A percentile compares a stretch with the other conserved stretches of the same genome.
Evolutionary conservation across 2,797 vertebrate genomes (phyloP).

Genomic region (Trichosurus vulpecula): DNA sequence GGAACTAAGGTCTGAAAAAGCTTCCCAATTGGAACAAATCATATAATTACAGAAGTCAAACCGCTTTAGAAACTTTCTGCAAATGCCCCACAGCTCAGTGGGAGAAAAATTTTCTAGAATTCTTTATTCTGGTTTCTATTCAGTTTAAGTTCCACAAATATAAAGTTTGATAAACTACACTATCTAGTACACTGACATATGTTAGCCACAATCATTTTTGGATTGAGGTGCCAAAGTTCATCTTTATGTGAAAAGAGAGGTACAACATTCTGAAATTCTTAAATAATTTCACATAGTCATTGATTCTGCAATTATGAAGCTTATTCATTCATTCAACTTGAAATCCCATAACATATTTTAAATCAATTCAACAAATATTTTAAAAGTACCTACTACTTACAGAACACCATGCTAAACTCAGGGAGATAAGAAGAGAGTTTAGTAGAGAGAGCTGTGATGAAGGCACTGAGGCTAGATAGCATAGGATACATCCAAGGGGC

Average conservation of each 20-base stretch:
- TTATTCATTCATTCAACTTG: background rate
- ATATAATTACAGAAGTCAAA: conserved; percentile 37
- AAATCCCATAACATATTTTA: background rate
- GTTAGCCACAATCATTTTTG: conserved; percentile 24
- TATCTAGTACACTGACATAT: conserved; percentile 6
- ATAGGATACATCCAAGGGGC: background rate
- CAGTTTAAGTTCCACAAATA: conserved; percentile 44
- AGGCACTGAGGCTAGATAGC: background rate
- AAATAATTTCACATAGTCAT: conserved; percentile 63
- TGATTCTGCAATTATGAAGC: background rate
- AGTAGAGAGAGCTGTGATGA: background rate
- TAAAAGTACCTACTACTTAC: background rate
- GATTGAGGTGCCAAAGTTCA: background rate
- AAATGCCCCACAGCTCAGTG: conserved; percentile 58
- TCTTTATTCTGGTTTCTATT: conserved; percentile 69
- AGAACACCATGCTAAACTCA: background rate
- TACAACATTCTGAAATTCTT: conserved; percentile 58
- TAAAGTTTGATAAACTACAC: conserved; percentile 28
- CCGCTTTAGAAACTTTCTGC: conserved; percentile 65
- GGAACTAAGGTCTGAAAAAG: conserved; percentile 59
- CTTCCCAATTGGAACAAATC: conserved; percentile 69
- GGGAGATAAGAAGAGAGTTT: background rate
- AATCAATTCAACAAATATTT: background rate
- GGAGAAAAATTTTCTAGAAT: conserved; percentile 67
- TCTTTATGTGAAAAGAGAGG: conserved; percentile 40